These are phyloP conservation scores for Anticlea derivata DNA, from an alignment of 2,888 invertebrate genomes.

Conservation along the genomic window DNA sequence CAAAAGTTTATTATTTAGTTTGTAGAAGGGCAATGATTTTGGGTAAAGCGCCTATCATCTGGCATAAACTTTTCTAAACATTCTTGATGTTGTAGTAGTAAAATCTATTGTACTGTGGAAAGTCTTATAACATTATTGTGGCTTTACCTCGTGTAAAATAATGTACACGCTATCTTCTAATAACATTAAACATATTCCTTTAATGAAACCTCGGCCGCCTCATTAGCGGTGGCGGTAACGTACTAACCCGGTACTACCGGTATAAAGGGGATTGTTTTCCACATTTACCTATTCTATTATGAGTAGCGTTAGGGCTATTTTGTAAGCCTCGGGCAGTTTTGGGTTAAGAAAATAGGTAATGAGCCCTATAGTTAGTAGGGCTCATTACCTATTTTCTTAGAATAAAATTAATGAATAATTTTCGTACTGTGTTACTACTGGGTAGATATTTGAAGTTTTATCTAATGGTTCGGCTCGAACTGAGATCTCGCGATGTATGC, in stretches of 20 bases:
- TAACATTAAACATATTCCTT: constrained; percentile 15
- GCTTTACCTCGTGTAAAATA: constrained; percentile 51
- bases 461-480: too few species aligned
- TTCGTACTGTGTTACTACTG: too few species aligned
- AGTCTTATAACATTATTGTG: constrained; percentile 30
- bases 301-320: background rate
- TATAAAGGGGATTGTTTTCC: constrained; percentile 18
- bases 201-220: constrained; percentile 23
- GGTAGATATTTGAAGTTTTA: too few species aligned
- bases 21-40: too few species aligned
- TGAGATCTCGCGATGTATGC: too few species aligned
- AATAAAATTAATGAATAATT: too few species aligned
- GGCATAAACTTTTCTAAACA: too few species aligned
- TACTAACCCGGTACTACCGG: constrained; percentile 13
- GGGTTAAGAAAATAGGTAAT: background rate
- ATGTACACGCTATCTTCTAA: constrained; percentile 10
- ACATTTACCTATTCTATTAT: constrained; percentile 4
- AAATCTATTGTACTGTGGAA: too few species aligned
- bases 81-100: background rate
- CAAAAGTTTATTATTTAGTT: too few species aligned
- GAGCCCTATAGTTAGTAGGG: too few species aligned
- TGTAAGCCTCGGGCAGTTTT: background rate
- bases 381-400: too few species aligned
- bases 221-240: constrained; percentile 19
- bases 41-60: too few species aligned